These are phyloP conservation scores for Clunio marinus DNA, from an alignment of 2,888 invertebrate species.

Conservation along the genomic window DNA sequence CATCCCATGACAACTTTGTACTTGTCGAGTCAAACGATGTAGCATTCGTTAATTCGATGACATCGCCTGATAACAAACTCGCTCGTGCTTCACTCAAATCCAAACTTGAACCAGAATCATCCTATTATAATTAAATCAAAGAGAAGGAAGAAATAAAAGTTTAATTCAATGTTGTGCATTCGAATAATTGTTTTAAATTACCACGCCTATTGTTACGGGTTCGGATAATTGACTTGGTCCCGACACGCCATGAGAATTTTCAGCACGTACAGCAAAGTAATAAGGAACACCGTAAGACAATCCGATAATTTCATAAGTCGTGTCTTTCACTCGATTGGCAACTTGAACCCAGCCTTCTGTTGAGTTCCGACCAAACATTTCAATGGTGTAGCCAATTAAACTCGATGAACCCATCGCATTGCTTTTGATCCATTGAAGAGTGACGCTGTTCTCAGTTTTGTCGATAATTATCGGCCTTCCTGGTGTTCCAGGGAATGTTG, in stretches of 20 bases:
- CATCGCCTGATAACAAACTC: conserved; percentile 64
- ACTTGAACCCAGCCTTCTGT: conserved; percentile 58
- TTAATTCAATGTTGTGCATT: background rate
- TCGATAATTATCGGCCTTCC: conserved; percentile 58
- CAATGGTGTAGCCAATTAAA: conserved; percentile 74
- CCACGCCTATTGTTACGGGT: conserved; percentile 57
- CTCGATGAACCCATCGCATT: conserved; percentile 78
- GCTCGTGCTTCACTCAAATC: conserved; percentile 61
- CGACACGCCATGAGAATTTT: conserved; percentile 79
- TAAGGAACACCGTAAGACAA: conserved; percentile 75
- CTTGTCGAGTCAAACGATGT: conserved; percentile 78
- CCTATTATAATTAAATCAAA: too few species aligned
- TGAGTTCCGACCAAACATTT: conserved; percentile 60
- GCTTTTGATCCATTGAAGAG: conserved; percentile 77
- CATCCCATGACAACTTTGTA: conserved; percentile 82
- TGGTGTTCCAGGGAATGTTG: conserved; percentile 79
- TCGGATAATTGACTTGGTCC: conserved; percentile 76
- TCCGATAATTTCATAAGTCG: conserved; percentile 67
- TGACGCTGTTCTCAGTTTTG: conserved; percentile 69
- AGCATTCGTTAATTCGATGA: conserved; percentile 76
- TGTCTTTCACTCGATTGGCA: conserved; percentile 62
- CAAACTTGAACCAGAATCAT: background rate
- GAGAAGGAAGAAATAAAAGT: background rate
- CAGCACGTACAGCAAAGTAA: conserved; percentile 81
- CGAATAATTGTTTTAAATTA: background rate